phyloP scores from a whole-genome alignment of 2,113 vertebrate species.

The Callopanchax toddi region DNA sequence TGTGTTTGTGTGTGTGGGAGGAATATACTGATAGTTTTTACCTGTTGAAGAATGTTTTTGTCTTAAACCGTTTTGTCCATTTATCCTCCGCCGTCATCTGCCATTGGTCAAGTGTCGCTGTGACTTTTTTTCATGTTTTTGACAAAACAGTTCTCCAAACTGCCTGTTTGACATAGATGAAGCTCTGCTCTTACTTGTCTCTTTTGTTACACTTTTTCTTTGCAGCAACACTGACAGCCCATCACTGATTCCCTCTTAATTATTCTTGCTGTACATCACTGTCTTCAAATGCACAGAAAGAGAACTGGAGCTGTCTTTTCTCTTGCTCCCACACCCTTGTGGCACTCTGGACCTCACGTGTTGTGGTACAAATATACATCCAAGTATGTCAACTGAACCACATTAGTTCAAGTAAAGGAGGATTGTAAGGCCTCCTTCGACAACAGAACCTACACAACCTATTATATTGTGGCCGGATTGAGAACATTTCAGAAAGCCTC shows the following conservation, averaged over 20 bases:
- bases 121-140: neutral
- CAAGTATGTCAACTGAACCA: too few species aligned
- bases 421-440: too few species aligned
- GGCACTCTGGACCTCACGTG: slow-evolving; percentile 12
- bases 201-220: slow-evolving; percentile 36
- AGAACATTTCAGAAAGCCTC: too few species aligned
- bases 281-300: slow-evolving; percentile 41
- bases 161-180: neutral
- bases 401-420: too few species aligned
- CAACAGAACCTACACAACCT: too few species aligned
- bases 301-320: slow-evolving; percentile 20
- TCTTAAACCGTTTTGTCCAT: slow-evolving; percentile 8
- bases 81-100: neutral
- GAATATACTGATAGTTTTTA: slow-evolving; percentile 13
- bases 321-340: slow-evolving; percentile 8
- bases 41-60: slow-evolving; percentile 25
- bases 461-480: too few species aligned
- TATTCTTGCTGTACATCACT: slow-evolving; percentile 48
- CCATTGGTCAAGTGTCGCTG: slow-evolving; percentile 14
- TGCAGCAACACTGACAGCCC: slow-evolving; percentile 16
- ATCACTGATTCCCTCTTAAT: slow-evolving; percentile 48
- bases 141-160: neutral
- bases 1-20: slow-evolving; percentile 21
- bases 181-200: slow-evolving; percentile 4
- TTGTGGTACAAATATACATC: neutral